These are phyloP conservation scores for Monomorium pharaonis DNA, from an alignment of 1,140 invertebrate species.

Conservation along the genomic window DNA sequence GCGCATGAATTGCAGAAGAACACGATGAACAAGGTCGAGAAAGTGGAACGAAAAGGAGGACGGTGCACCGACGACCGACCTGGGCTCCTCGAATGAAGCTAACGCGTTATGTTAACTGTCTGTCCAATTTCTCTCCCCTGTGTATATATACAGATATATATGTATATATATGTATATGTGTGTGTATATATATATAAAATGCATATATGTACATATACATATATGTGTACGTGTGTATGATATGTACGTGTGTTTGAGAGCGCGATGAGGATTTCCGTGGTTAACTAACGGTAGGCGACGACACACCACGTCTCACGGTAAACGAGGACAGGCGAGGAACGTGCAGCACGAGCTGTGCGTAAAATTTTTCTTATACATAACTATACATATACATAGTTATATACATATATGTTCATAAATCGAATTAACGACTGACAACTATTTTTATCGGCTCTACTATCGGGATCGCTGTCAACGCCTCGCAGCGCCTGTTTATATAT, in stretches of 20 bases:
- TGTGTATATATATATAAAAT: constrained; percentile 71
- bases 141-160: constrained; percentile 74
- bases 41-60: constrained; percentile 56
- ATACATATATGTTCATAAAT: constrained; percentile 57
- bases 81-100: constrained; percentile 72
- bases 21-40: constrained; percentile 18
- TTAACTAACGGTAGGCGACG: constrained; percentile 26
- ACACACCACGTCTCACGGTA: not conserved
- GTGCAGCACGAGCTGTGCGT: constrained; percentile 11
- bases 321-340: not conserved
- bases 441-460: constrained; percentile 58
- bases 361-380: constrained; percentile 44
- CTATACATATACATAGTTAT: constrained; percentile 55
- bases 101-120: constrained; percentile 75
- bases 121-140: constrained; percentile 70
- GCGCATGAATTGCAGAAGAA: constrained; percentile 21
- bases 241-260: constrained; percentile 40
- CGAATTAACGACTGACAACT: constrained; percentile 61
- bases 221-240: constrained; percentile 55
- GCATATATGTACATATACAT: constrained; percentile 56
- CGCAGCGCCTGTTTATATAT: constrained; percentile 68
- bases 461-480: constrained; percentile 62
- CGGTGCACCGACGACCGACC: constrained; percentile 65
- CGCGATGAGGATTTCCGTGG: constrained; percentile 38
- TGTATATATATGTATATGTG: constrained; percentile 46